Evolutionary conservation across 2,797 vertebrate genomes (phyloP), one percentile per base, ranked within the genome.

Genomic region (Scleropages formosus): DNA sequence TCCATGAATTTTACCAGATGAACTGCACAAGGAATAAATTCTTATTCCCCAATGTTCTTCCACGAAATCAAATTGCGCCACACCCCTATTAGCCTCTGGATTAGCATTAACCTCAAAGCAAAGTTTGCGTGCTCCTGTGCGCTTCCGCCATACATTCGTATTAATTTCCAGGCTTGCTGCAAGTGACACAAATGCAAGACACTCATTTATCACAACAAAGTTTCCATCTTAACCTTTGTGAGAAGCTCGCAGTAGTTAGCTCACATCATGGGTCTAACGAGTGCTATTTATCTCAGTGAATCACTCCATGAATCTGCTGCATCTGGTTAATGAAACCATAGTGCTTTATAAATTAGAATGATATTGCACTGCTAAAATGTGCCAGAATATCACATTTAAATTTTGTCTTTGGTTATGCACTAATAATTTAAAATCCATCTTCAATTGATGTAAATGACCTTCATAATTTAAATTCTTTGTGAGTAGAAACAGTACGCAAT

Each of bases 201-300:
- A 49, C 18, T 64, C 76, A 51, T 82, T 80, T 72, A 75, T 82
- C 56, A 73, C 73, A 81, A 77, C 31, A 56, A 72, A n/a, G 31
- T 58, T 74, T 78, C 22, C 58, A 44, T 72, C 20, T 24, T n/a
- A 73, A 73, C 31, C 56, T 8, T 67, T 79, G 22, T 75, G 51
- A 49, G 65, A 78, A 75, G 70, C 74, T 39, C 22, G 62, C 70
- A 63, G 60, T 49, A 24, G 69, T 68, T 31, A 76, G 24, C 24
- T 68, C 49, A 65, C 67, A 64, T 64, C 74, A 51, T 62, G 15
- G 27, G 65, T 67, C 56, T 61, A 72, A 74, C 66, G 72, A 53
- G n/a, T 61, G 46, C 76, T 47, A 31, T 63, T 44, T 51, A 59
- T 69, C 68, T 51, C 12, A 47, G 65, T 53, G 75, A 75, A 69